Evolutionary conservation across 2,888 invertebrate species (phyloP).

Genomic region (Nesidiocoris tenuis): DNA sequence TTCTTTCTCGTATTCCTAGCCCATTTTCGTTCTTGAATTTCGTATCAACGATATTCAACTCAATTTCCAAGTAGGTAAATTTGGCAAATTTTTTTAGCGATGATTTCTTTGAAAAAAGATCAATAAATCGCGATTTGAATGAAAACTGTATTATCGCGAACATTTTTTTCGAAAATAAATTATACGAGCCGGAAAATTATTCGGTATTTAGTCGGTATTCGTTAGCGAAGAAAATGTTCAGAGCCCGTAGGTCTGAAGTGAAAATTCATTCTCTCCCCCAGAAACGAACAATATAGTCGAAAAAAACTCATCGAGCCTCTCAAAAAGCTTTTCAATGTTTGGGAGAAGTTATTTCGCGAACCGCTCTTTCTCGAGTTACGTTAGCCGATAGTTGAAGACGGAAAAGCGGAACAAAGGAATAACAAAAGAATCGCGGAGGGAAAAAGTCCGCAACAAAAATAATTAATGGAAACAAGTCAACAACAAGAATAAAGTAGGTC

Average conservation of each 20-base stretch:
- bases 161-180: no score
- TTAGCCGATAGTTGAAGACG: neutral
- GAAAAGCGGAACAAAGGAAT: slow-evolving; percentile 1
- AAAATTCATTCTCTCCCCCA: no score
- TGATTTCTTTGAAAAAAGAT: no score
- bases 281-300: no score
- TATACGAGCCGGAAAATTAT: no score
- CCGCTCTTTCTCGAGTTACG: neutral
- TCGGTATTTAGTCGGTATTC: no score
- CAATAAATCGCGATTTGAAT: no score
- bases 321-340: slow-evolving; percentile 11
- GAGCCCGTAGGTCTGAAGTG: no score
- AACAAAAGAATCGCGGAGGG: slow-evolving; percentile 6
- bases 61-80: no score
- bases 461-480: slow-evolving; percentile 41
- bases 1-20: neutral
- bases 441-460: slow-evolving; percentile 31
- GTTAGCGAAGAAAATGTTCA: no score
- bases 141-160: no score
- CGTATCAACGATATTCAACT: neutral
- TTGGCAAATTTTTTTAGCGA: no score
- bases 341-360: neutral
- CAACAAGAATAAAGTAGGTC: slow-evolving; percentile 39
- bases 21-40: neutral
- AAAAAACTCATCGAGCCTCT: neutral